Evolutionary conservation across 2,888 invertebrate species (phyloP).

Genomic region (Sarcophaga variegata): DNA sequence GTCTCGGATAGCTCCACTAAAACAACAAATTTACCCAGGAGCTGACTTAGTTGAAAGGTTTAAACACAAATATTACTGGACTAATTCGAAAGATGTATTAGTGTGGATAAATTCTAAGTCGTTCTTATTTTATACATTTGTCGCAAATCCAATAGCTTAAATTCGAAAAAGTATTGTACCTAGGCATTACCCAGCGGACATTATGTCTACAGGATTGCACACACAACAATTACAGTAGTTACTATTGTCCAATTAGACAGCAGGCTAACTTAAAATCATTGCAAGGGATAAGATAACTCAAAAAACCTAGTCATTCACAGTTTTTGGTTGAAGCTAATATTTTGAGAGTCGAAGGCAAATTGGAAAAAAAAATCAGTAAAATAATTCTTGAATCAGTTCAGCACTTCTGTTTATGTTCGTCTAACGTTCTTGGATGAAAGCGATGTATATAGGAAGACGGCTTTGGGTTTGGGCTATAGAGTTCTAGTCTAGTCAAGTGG

Average conservation of each 20-base stretch:
- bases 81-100: neutral
- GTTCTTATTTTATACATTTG: constrained; percentile 6
- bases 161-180: neutral
- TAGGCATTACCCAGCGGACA: neutral
- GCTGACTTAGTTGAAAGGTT: neutral
- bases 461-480: too few relatives aligned
- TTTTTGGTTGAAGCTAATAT: too few relatives aligned
- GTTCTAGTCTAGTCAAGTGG: too few relatives aligned
- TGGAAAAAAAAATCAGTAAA: too few relatives aligned
- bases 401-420: too few relatives aligned
- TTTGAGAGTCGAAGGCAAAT: too few relatives aligned
- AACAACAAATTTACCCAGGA: neutral
- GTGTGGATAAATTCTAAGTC: neutral
- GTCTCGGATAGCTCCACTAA: neutral
- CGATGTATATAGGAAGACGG: too few relatives aligned
- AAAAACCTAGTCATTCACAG: too few relatives aligned
- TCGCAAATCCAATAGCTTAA: neutral
- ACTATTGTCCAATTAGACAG: neutral
- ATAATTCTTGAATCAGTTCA: too few relatives aligned
- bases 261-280: neutral
- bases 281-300: too few relatives aligned
- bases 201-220: neutral
- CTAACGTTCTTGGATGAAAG: too few relatives aligned
- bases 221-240: neutral
- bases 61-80: neutral